These are phyloP conservation scores for Doryteuthis pealeii DNA, from an alignment of 1,140 invertebrate genomes.

Conservation along the genomic window DNA sequence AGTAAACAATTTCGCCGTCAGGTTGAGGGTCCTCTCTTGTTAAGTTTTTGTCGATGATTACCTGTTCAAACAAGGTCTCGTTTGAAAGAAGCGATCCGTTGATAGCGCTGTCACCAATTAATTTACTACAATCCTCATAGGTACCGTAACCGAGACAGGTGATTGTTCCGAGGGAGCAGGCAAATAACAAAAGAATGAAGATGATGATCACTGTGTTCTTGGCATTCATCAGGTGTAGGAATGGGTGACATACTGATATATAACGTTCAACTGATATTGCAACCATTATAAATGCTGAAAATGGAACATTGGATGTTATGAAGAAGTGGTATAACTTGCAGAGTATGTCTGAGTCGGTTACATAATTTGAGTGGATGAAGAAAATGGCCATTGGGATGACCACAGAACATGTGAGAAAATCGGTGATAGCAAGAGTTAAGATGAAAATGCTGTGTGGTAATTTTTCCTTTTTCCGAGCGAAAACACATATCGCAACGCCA, in stretches of 20 bases:
- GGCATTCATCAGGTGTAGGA: conserved; percentile 37
- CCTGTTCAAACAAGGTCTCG: too few relatives aligned
- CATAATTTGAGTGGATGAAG: conserved; percentile 32
- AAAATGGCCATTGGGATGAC: conserved; percentile 41
- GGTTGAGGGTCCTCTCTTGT: too few relatives aligned
- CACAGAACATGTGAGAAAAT: conserved; percentile 40
- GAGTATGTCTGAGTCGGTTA: conserved; percentile 31
- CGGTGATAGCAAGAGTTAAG: conserved; percentile 41
- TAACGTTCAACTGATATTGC: conserved; percentile 51
- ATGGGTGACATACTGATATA: conserved; percentile 51
- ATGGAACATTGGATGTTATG: conserved; percentile 44
- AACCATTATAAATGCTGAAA: conserved; percentile 49
- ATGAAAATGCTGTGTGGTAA: conserved; percentile 48
- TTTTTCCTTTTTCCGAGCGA: conserved; percentile 37
- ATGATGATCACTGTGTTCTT: conserved; percentile 39
- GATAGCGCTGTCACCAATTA: too few relatives aligned
- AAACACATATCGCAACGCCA: conserved; percentile 49
- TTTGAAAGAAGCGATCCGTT: too few relatives aligned
- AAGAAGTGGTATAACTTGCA: conserved; percentile 49
- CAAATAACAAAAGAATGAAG: conserved; percentile 29
- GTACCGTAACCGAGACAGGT: conserved; percentile 23
- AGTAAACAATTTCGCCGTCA: background rate
- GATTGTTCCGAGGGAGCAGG: conserved; percentile 40
- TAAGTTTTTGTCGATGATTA: too few relatives aligned
- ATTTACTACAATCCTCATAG: too few relatives aligned